Percentiles rank a stretch among this genome's conserved stretches.
Conservation (phyloP, 2,888 invertebrate genomes). For the Drosophila buzzatii region DNA sequence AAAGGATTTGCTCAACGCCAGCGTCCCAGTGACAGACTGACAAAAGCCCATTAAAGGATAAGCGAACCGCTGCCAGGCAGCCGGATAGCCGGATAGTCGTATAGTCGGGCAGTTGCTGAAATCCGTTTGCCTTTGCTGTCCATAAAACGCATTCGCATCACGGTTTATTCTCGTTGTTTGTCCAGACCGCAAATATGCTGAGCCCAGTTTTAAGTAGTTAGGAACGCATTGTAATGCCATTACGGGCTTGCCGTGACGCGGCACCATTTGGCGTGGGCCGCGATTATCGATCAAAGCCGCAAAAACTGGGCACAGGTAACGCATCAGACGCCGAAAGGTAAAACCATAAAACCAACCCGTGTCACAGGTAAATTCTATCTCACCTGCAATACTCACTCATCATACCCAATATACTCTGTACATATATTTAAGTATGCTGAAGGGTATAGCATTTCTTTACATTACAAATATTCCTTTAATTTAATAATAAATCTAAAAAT, state of each 20-base stretch:
- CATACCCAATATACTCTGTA: constrained; percentile 20
- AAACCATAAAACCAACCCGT: constrained; percentile 36
- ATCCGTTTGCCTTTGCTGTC: constrained; percentile 25
- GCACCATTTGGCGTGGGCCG: constrained; percentile 75
- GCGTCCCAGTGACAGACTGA: constrained; percentile 61
- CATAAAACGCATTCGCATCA: constrained; percentile 49
- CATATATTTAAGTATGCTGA: too few species aligned
- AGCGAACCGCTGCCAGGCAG: constrained; percentile 39
- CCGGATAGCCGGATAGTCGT: constrained; percentile 20
- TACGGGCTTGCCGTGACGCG: constrained; percentile 71
- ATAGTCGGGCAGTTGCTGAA: constrained; percentile 40
- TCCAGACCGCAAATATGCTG: constrained; percentile 55
- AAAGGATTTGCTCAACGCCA: constrained; percentile 67
- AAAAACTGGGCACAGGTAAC: constrained; percentile 70
- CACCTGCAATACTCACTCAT: constrained; percentile 52
- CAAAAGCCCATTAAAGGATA: constrained; percentile 81
- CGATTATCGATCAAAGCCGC: constrained; percentile 82
- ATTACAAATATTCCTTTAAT: neutral
- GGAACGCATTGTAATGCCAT: constrained; percentile 70
- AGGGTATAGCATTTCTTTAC: neutral
- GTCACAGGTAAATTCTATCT: constrained; percentile 59
- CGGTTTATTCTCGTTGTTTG: constrained; percentile 50
- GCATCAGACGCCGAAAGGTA: constrained; percentile 20
- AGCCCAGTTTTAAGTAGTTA: constrained; percentile 39
- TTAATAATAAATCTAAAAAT: neutral